phyloP scores from a whole-genome alignment of 2,888 invertebrate genomes.

The Ophraella communa region DNA sequence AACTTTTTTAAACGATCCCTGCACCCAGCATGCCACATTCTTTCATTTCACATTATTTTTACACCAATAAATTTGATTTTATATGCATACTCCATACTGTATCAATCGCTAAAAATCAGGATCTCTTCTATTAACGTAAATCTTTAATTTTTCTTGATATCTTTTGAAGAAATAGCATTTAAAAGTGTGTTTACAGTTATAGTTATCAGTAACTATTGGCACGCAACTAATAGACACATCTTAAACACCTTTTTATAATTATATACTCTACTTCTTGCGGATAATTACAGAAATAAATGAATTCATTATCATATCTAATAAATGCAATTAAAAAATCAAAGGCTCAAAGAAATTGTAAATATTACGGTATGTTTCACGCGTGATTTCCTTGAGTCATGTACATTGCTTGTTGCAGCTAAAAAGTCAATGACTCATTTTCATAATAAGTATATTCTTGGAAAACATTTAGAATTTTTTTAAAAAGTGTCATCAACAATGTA shows the following conservation, averaged over 20 bases:
- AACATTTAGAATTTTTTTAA: neutral
- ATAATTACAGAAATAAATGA: neutral
- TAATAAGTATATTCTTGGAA: neutral
- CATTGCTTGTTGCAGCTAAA: neutral
- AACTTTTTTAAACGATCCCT: no score
- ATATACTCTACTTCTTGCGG: neutral
- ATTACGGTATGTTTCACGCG: neutral
- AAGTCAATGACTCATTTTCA: slow-evolving; percentile 2
- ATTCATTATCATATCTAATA: neutral
- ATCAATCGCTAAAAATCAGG: no score
- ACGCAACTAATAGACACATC: neutral
- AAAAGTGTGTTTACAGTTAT: neutral
- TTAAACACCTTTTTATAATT: no score
- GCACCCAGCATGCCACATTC: no score
- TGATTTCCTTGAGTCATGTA: neutral
- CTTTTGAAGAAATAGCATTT: no score
- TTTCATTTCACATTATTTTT: no score
- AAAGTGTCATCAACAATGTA: neutral
- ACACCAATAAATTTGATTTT: no score
- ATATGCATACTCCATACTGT: no score
- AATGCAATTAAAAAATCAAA: neutral
- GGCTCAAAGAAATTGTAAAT: neutral
- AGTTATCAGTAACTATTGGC: neutral
- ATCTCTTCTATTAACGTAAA: no score
- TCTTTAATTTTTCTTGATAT: no score